A percentile compares a stretch with the other conserved stretches of the same genome.
These are phyloP conservation scores for Gallinago stenura DNA, from an alignment of 2,797 vertebrate genomes.

Conservation along the genomic window DNA sequence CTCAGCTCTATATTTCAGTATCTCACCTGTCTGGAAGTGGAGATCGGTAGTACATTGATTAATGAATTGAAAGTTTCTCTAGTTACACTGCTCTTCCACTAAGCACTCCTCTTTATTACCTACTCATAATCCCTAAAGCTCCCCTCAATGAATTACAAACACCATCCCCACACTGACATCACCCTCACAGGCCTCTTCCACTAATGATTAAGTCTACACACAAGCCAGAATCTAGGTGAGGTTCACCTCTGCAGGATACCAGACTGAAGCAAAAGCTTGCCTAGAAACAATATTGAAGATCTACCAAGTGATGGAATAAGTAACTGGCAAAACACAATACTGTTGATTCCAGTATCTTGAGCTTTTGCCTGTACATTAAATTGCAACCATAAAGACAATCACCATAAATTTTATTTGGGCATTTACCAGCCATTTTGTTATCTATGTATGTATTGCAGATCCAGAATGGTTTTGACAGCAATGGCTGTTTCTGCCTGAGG, in stretches of 20 bases:
- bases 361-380: not conserved
- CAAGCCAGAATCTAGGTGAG: not conserved
- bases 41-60: not conserved
- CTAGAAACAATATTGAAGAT: not conserved
- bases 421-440: slow-evolving; percentile 1
- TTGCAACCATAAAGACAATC: not conserved
- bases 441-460: not conserved
- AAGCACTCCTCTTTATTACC: not conserved
- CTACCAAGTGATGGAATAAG: not conserved
- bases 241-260: not conserved
- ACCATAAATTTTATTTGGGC: not conserved
- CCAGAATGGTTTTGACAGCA: slow-evolving; percentile 1
- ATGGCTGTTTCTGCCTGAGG: slow-evolving; percentile 13
- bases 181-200: not conserved
- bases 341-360: not conserved
- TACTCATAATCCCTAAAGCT: not conserved
- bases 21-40: not conserved
- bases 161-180: rapidly evolving
- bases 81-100: not conserved
- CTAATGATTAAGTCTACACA: not conserved
- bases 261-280: not conserved
- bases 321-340: not conserved
- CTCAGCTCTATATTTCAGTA: not conserved
- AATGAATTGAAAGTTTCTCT: not conserved
- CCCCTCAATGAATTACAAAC: not conserved